Percentiles rank a stretch among this genome's conserved stretches.
Evolutionary conservation across 1,140 invertebrate species (phyloP).

Genomic region (Penaeus vannamei): DNA sequence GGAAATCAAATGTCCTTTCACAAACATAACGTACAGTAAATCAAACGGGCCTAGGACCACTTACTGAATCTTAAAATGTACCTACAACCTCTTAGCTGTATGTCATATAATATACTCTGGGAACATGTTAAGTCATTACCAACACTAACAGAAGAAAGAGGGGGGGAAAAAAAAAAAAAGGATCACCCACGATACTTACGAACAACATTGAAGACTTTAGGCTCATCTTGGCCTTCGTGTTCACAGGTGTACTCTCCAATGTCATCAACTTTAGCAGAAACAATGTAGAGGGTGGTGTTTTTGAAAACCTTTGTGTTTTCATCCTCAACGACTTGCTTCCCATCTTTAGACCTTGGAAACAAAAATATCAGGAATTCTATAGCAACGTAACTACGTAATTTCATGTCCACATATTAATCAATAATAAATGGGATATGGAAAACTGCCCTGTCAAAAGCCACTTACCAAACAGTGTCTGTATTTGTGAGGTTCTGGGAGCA

Average conservation of each 20-base stretch:
- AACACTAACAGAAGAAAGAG: too few species aligned
- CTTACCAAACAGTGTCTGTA: neutral
- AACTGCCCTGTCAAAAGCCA: neutral
- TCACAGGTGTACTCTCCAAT: constrained; percentile 40
- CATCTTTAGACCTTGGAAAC: constrained; percentile 46
- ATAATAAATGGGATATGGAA: too few species aligned
- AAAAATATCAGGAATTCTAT: neutral
- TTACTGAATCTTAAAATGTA: too few species aligned
- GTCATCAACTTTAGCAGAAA: neutral
- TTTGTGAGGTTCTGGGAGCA: constrained; percentile 37
- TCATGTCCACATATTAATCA: too few species aligned
- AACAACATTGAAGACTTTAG: constrained; percentile 42
- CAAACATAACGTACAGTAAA: too few species aligned
- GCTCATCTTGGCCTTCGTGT: neutral
- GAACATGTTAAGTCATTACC: too few species aligned
- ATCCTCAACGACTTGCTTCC: neutral
- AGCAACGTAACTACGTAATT: too few species aligned
- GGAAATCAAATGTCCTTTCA: too few species aligned
- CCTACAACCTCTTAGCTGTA: too few species aligned
- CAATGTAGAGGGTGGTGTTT: constrained; percentile 46
- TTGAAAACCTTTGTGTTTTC: constrained; percentile 38
- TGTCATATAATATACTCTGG: too few species aligned
- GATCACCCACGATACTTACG: constrained; percentile 4
- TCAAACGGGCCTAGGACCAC: too few species aligned
- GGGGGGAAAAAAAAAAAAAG: neutral